Conservation (phyloP, 2,888 invertebrate genomes). For the Pristionchus exspectatus region DNA sequence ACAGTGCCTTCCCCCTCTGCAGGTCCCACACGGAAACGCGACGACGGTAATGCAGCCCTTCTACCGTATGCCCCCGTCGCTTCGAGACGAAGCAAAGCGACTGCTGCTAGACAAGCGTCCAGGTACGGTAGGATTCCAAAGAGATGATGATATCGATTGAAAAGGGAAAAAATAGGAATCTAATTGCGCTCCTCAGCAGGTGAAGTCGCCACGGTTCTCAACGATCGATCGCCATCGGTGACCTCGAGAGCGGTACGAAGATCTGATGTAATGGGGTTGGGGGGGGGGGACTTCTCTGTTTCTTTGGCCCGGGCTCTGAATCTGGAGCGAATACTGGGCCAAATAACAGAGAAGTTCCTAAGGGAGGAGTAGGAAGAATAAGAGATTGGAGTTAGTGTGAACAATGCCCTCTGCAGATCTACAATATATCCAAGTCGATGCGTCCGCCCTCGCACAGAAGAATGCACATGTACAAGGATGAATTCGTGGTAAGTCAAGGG, state of each 20-base stretch:
- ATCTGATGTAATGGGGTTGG: background rate
- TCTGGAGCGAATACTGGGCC: too few relatives aligned
- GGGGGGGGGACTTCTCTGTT: background rate
- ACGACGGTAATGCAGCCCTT: conserved; percentile 50
- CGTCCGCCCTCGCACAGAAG: conserved; percentile 27
- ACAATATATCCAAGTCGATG: conserved; percentile 56
- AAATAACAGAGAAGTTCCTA: background rate
- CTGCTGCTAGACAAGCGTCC: conserved; percentile 46
- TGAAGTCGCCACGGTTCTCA: conserved; percentile 39
- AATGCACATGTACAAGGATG: conserved; percentile 31
- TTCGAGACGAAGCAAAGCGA: conserved; percentile 52
- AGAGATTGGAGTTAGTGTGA: background rate
- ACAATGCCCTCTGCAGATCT: conserved; percentile 40
- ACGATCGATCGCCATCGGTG: conserved; percentile 46
- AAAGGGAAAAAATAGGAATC: background rate
- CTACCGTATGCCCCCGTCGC: conserved; percentile 55
- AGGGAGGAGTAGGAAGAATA: too few relatives aligned
- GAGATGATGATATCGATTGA: background rate
- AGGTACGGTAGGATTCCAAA: background rate
- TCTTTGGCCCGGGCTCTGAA: too few relatives aligned
- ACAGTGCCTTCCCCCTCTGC: background rate
- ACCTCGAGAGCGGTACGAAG: conserved; percentile 51
- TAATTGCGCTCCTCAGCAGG: conserved; percentile 9
- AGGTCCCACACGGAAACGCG: conserved; percentile 54
- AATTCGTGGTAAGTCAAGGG: background rate